phyloP scores from a whole-genome alignment of 2,888 invertebrate species.

The Drosophila histrio region DNA sequence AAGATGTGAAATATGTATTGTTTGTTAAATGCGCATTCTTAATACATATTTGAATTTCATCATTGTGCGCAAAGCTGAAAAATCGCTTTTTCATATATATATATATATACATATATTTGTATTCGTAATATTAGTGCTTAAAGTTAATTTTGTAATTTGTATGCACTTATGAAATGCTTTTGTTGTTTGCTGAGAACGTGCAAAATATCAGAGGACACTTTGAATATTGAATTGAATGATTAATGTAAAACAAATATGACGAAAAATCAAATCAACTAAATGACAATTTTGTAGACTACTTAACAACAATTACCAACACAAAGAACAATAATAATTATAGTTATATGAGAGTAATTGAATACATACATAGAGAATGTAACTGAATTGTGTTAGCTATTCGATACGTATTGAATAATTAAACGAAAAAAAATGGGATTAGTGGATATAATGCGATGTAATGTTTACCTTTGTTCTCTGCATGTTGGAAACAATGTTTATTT shows the following conservation, averaged over 20 bases:
- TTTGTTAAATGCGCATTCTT: conserved; percentile 40
- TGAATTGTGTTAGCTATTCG: conserved; percentile 34
- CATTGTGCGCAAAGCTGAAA: conserved; percentile 49
- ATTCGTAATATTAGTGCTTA: conserved; percentile 49
- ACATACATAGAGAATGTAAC: conserved; percentile 58
- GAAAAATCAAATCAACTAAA: conserved; percentile 38
- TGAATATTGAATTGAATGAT: conserved; percentile 31
- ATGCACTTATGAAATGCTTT: conserved; percentile 58
- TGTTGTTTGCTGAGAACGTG: conserved; percentile 62
- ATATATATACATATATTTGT: conserved; percentile 35
- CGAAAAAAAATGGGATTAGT: conserved; percentile 36
- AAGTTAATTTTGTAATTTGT: conserved; percentile 39
- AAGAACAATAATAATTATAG: conserved; percentile 72
- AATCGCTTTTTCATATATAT: conserved; percentile 31
- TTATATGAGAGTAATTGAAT: conserved; percentile 40
- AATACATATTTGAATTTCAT: conserved; percentile 27
- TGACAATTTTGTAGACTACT: conserved; percentile 66
- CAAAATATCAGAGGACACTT: conserved; percentile 28
- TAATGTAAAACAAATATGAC: conserved; percentile 23
- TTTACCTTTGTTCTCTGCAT: neutral
- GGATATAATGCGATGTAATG: conserved; percentile 11
- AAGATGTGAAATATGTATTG: conserved; percentile 32
- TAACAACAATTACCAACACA: conserved; percentile 50
- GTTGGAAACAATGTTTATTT: conserved; percentile 2
- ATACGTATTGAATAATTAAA: conserved; percentile 25